These are phyloP conservation scores for Notechis scutatus DNA, from an alignment of 2,113 vertebrate genomes.

Conservation along the genomic window DNA sequence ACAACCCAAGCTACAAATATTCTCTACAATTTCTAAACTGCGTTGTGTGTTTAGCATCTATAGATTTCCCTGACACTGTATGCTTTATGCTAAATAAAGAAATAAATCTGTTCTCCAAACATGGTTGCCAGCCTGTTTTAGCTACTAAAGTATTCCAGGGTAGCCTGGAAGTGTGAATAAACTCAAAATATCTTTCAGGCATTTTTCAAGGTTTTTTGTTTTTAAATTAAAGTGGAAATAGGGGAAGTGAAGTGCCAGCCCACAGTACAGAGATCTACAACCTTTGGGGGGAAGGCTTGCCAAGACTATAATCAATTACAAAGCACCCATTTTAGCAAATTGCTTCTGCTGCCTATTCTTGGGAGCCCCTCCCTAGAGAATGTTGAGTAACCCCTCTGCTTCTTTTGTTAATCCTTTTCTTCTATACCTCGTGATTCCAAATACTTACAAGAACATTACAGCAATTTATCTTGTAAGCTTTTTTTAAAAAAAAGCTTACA, in stretches of 20 bases:
- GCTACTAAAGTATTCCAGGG: background rate
- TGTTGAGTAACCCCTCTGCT: background rate
- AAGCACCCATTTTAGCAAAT: background rate
- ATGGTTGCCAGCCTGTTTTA: background rate
- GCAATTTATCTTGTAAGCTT: background rate
- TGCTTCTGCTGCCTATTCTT: background rate
- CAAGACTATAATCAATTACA: background rate
- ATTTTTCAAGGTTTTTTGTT: background rate
- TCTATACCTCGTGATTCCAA: background rate
- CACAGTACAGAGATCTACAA: background rate
- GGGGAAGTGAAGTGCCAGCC: background rate
- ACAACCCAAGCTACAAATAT: background rate
- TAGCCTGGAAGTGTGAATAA: background rate
- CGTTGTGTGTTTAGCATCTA: background rate
- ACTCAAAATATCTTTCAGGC: background rate
- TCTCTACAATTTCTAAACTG: background rate
- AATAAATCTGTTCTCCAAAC: background rate
- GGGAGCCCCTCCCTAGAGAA: background rate
- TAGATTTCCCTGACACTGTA: background rate
- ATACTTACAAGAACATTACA: background rate
- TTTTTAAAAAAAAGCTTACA: background rate
- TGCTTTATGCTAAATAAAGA: background rate
- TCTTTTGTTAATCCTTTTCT: background rate
- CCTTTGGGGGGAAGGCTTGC: background rate
- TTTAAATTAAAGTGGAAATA: background rate